Evolutionary conservation across 2,797 vertebrate genomes (phyloP).

Genomic region (Ammospiza maritima): DNA sequence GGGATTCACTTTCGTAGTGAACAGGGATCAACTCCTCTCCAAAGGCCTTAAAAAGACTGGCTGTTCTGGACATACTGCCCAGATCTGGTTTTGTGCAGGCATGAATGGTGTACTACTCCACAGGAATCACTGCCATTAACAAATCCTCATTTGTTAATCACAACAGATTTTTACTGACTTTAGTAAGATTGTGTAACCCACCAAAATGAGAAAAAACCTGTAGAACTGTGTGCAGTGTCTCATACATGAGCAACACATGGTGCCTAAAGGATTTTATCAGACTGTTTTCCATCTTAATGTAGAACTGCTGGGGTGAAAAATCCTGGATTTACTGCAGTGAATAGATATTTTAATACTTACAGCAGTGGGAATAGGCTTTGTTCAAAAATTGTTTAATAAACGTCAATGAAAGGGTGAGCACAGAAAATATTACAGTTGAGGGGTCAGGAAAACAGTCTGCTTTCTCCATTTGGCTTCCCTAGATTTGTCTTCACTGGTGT

Average conservation of each 20-base stretch:
- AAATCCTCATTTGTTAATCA: conserved; percentile 25
- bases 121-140: conserved; percentile 65
- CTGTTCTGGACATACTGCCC: neutral
- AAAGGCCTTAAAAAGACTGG: neutral
- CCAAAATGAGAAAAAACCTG: neutral
- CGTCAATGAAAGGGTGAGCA: conserved; percentile 53
- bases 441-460: neutral
- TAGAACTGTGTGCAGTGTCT: neutral
- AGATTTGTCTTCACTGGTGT: neutral
- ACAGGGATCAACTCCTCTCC: neutral
- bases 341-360: neutral
- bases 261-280: conserved; percentile 22
- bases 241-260: neutral
- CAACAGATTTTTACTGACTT: conserved; percentile 69
- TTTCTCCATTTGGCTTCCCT: neutral
- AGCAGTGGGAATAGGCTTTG: neutral
- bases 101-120: neutral
- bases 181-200: conserved; percentile 62
- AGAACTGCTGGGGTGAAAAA: conserved; percentile 20
- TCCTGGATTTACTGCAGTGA: neutral
- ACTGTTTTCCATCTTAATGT: neutral
- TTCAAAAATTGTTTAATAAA: conserved; percentile 27
- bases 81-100: neutral
- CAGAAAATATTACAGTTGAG: neutral
- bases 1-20: neutral